Percentiles rank a stretch among this genome's conserved stretches.
phyloP scores from a whole-genome alignment of 2,888 invertebrate genomes.

The Thalpophila matura region DNA sequence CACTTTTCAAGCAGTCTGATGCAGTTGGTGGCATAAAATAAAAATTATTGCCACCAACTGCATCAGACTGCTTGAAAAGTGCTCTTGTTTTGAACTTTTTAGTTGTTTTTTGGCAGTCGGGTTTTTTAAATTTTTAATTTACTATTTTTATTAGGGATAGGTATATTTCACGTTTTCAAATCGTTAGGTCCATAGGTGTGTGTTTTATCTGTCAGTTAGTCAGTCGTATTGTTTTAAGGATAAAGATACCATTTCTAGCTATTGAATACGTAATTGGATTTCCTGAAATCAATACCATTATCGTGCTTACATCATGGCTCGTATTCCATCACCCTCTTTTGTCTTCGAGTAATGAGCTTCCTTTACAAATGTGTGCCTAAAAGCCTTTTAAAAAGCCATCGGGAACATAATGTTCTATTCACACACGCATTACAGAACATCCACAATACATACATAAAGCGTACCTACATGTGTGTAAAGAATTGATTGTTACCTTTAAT shows the following conservation, averaged over 20 bases:
- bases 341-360: slow-evolving; percentile 45
- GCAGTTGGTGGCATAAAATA: no score
- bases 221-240: no score
- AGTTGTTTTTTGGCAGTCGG: no score
- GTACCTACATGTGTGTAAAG: slow-evolving; percentile 21
- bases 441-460: slow-evolving; percentile 10
- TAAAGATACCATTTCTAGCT: neutral
- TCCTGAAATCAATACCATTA: slow-evolving; percentile 3
- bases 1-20: no score
- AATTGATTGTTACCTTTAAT: slow-evolving; percentile 57
- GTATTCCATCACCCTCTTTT: slow-evolving; percentile 28
- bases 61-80: no score
- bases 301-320: neutral
- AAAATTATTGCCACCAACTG: no score
- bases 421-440: slow-evolving; percentile 24
- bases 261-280: neutral
- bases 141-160: no score
- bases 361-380: slow-evolving; percentile 46
- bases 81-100: no score
- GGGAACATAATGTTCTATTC: slow-evolving; percentile 32
- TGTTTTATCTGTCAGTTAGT: no score
- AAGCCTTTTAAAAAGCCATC: slow-evolving; percentile 58
- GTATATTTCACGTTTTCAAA: no score
- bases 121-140: no score
- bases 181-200: no score